phyloP scores from a whole-genome alignment of 2,888 invertebrate species.

The Erebia palarica region DNA sequence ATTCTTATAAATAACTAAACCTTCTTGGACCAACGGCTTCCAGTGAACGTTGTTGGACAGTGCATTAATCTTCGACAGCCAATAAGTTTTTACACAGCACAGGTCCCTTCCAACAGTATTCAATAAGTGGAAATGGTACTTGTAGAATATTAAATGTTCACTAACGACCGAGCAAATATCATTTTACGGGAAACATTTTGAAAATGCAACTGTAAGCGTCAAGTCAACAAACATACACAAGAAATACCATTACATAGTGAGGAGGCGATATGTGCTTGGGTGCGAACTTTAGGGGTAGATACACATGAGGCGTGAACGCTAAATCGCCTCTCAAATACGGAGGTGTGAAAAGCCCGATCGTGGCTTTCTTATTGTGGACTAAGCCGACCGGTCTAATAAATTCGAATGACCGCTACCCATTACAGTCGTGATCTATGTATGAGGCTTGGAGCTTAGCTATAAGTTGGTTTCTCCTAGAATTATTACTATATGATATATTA shows the following conservation, averaged over 20 bases:
- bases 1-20: too few species aligned
- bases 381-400: conserved; percentile 73
- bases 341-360: conserved; percentile 77
- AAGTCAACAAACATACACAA: conserved; percentile 44
- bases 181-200: conserved; percentile 20
- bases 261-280: conserved; percentile 72
- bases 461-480: conserved; percentile 1
- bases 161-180: conserved; percentile 21
- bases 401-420: conserved; percentile 49
- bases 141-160: conserved; percentile 9
- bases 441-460: conserved; percentile 20
- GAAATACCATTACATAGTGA: conserved; percentile 63
- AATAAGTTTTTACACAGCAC: conserved; percentile 2
- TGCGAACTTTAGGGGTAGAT: conserved; percentile 76
- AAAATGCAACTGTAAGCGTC: conserved; percentile 43
- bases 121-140: conserved; percentile 9
- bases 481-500: too few species aligned
- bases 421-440: conserved; percentile 36
- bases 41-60: neutral
- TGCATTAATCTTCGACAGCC: neutral
- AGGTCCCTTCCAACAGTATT: neutral
- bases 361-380: conserved; percentile 70
- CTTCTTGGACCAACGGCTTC: too few species aligned
- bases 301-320: conserved; percentile 78
- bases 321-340: conserved; percentile 73